Evolutionary conservation across 2,113 vertebrate species (phyloP).

Genomic region (Psettodes erumei): DNA sequence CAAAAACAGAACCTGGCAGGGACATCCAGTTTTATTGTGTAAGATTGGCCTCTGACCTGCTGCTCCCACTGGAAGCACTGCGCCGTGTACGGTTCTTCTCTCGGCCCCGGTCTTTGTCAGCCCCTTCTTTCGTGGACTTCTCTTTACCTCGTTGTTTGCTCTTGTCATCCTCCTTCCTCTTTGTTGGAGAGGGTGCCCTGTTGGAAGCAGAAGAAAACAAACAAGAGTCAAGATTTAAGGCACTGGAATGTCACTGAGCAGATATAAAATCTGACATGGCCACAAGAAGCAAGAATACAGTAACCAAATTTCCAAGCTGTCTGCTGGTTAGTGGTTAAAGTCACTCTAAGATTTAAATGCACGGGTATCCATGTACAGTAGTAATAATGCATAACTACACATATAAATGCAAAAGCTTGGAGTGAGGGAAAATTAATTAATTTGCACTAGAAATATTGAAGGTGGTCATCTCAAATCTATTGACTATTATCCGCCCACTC

Average conservation of each 20-base stretch:
- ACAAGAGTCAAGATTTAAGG: background rate
- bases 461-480: too few relatives aligned
- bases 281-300: background rate
- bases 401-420: too few relatives aligned
- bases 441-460: background rate
- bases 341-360: background rate
- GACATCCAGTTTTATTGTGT: background rate
- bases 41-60: slow-evolving; percentile 81
- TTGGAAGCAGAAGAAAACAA: background rate
- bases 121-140: slow-evolving; percentile 87
- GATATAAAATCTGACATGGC: background rate
- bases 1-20: background rate
- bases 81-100: slow-evolving; percentile 89
- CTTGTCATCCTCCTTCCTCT: slow-evolving; percentile 90
- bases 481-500: too few relatives aligned
- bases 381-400: background rate
- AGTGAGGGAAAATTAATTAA: background rate
- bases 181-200: slow-evolving; percentile 93
- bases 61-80: slow-evolving; percentile 91
- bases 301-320: background rate
- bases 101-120: slow-evolving; percentile 89
- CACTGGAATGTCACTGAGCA: too few relatives aligned
- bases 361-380: accelerated
- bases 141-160: slow-evolving; percentile 80
- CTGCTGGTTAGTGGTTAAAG: background rate